These are phyloP conservation scores for Ochropacha duplaris DNA, from an alignment of 2,888 invertebrate genomes.

Conservation along the genomic window DNA sequence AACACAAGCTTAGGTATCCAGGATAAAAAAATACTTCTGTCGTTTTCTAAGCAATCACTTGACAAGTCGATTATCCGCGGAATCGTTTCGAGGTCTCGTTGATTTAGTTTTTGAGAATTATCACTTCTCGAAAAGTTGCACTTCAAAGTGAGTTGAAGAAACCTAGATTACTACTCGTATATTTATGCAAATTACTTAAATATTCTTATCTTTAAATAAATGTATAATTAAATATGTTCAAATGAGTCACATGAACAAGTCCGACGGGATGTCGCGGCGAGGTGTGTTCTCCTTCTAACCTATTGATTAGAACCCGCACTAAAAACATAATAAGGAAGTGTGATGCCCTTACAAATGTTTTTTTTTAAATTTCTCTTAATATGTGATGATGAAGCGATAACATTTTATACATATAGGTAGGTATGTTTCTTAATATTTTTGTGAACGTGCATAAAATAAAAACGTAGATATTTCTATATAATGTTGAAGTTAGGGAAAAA, in stretches of 20 bases:
- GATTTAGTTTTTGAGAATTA: background rate
- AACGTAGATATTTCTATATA: background rate
- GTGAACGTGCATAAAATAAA: background rate
- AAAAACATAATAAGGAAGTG: background rate
- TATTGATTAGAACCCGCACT: constrained; percentile 3
- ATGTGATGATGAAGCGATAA: no score
- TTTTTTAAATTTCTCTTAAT: no score
- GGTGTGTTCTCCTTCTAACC: constrained; percentile 12
- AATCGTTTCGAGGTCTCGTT: no score
- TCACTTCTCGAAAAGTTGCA: background rate
- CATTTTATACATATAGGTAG: no score
- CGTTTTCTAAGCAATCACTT: no score
- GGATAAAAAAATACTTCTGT: no score
- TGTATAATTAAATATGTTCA: constrained; percentile 12
- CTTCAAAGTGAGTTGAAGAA: background rate
- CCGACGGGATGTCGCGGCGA: constrained; percentile 19
- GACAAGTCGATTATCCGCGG: background rate
- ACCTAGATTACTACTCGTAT: background rate
- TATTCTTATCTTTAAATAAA: constrained; percentile 3
- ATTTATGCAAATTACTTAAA: background rate
- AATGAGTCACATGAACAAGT: constrained; percentile 24
- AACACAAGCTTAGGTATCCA: no score
- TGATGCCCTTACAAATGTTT: no score
- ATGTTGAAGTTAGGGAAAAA: background rate
- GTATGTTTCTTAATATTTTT: no score